Evolutionary conservation across 2,113 vertebrate species (phyloP).

Genomic region (Megaceryle maxima): DNA sequence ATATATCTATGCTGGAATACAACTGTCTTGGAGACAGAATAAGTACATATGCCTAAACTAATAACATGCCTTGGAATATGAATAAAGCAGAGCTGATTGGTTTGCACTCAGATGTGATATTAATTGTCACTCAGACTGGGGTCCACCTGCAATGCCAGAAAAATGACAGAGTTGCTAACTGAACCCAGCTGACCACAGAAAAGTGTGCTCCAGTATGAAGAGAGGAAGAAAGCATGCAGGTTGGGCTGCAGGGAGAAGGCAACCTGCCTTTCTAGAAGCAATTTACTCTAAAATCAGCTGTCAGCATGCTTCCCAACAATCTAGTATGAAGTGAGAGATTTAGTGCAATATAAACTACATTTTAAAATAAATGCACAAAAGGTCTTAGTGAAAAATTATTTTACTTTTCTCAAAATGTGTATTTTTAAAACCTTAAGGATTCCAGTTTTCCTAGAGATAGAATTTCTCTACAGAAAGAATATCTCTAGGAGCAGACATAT

Average conservation of each 20-base stretch:
- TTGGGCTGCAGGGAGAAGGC: background rate
- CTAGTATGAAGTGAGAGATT: background rate
- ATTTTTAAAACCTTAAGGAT: background rate
- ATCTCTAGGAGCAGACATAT: background rate
- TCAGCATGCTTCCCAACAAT: background rate
- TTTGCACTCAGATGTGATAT: background rate
- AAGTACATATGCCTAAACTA: background rate
- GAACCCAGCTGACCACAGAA: background rate
- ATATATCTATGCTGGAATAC: background rate
- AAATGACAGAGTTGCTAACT: background rate
- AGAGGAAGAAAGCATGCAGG: background rate
- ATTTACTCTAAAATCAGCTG: background rate
- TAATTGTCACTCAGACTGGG: background rate
- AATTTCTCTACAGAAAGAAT: background rate
- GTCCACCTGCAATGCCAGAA: background rate
- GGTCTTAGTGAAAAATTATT: background rate
- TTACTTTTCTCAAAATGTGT: background rate
- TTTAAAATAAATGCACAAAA: background rate
- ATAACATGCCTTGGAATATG: background rate
- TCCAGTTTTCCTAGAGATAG: background rate
- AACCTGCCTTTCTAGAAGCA: background rate
- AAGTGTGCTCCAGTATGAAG: background rate
- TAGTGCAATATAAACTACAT: background rate
- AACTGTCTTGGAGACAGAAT: background rate
- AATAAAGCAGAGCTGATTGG: background rate